A percentile compares a stretch with the other conserved stretches of the same genome.
Conservation (phyloP, 1,140 invertebrate species). For the Seison nebaliae region DNA sequence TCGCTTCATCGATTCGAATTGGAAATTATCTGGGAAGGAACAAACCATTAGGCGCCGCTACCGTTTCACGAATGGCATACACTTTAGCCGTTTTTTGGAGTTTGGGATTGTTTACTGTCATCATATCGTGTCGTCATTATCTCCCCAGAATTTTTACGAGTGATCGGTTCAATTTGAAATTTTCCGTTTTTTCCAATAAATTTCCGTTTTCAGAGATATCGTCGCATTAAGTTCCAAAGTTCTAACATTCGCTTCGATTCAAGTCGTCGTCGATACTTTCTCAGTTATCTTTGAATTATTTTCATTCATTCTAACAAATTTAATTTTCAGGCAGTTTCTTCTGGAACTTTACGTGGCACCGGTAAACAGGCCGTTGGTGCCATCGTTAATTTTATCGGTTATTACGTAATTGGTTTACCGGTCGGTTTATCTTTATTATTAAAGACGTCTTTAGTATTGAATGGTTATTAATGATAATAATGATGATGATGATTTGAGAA, state of each 20-base stretch:
- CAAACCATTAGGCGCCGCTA: neutral
- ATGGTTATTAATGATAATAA: neutral
- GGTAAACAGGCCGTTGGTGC: constrained; percentile 2
- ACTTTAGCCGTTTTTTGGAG: too few relatives aligned
- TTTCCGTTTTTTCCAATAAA: too few relatives aligned
- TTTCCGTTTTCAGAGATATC: too few relatives aligned
- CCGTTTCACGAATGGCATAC: too few relatives aligned
- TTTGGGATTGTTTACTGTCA: too few relatives aligned
- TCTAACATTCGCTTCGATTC: too few relatives aligned
- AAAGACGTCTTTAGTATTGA: constrained; percentile 2
- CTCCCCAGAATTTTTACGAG: too few relatives aligned
- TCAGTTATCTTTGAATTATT: too few relatives aligned
- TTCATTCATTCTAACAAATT: neutral
- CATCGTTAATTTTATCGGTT: constrained; percentile 8
- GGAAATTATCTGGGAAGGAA: constrained; percentile 9
- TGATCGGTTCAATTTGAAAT: too few relatives aligned
- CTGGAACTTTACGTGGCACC: constrained; percentile 5
- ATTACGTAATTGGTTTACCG: constrained; percentile 6
- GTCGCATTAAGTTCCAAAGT: too few relatives aligned
- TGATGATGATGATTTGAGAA: neutral
- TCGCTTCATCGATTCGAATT: constrained; percentile 7
- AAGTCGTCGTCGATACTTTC: too few relatives aligned
- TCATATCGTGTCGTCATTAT: too few relatives aligned
- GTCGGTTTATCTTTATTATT: constrained; percentile 7
- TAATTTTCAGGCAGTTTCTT: constrained; percentile 1